phyloP scores from a whole-genome alignment of 1,140 invertebrate species.

The Drepana arcuata region DNA sequence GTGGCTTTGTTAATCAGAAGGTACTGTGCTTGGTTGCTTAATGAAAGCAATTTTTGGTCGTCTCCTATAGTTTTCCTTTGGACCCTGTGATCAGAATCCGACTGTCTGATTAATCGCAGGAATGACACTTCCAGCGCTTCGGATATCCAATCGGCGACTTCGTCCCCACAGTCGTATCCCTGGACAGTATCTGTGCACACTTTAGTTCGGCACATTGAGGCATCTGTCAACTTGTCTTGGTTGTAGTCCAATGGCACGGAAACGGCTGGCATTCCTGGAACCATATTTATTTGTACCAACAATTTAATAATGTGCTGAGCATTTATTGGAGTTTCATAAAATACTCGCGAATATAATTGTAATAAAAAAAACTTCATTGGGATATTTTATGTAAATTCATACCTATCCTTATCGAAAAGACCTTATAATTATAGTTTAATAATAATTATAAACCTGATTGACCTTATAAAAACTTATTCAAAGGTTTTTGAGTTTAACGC shows the following conservation, averaged over 20 bases:
- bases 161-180: slow-evolving; percentile 87
- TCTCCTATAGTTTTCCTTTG: slow-evolving; percentile 35
- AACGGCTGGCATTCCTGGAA: slow-evolving; percentile 71
- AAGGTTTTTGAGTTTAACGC: no score
- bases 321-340: no score
- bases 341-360: no score
- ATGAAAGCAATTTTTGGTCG: slow-evolving; percentile 74
- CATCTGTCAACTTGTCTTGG: slow-evolving; percentile 28
- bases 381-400: no score
- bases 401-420: no score
- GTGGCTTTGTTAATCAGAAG: slow-evolving; percentile 86
- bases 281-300: no score
- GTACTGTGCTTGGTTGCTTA: slow-evolving; percentile 92
- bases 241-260: slow-evolving; percentile 55
- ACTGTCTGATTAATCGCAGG: slow-evolving; percentile 80
- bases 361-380: slow-evolving; percentile 9
- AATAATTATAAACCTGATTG: no score
- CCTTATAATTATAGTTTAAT: no score
- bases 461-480: no score
- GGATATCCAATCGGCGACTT: slow-evolving; percentile 84
- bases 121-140: slow-evolving; percentile 76
- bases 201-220: slow-evolving; percentile 79
- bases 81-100: slow-evolving; percentile 42
- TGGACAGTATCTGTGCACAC: slow-evolving; percentile 88
- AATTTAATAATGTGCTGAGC: no score